Percentiles rank a stretch among this genome's conserved stretches.
Evolutionary conservation across 2,888 invertebrate species (phyloP).

Genomic region (Psococerastis gibbosa): DNA sequence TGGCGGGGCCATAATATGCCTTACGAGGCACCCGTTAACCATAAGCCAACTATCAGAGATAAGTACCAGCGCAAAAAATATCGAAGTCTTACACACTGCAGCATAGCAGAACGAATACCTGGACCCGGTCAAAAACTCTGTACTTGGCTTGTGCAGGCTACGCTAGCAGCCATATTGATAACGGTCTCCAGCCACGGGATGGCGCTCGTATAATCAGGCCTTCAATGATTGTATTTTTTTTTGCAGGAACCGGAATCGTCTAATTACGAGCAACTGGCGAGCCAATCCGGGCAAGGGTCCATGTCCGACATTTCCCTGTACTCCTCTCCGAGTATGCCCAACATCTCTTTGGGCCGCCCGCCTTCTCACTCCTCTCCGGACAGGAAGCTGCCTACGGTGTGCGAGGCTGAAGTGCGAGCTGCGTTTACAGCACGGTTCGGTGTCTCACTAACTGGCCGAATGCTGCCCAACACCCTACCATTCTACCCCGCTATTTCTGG

Average conservation of each 20-base stretch:
- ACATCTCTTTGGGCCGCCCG: constrained; percentile 81
- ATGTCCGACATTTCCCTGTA: constrained; percentile 61
- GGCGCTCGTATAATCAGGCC: constrained; percentile 12
- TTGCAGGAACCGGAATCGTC: constrained; percentile 51
- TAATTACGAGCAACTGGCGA: constrained; percentile 33
- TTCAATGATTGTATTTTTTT: constrained; percentile 14
- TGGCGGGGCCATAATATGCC: too few relatives aligned
- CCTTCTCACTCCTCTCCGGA: constrained; percentile 24
- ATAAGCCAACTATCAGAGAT: too few relatives aligned
- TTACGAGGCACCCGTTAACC: too few relatives aligned
- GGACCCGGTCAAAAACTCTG: too few relatives aligned
- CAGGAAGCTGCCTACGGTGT: constrained; percentile 36
- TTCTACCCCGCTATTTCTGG: constrained; percentile 48
- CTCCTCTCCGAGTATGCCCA: constrained; percentile 91
- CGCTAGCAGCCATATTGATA: too few relatives aligned
- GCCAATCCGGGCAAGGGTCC: constrained; percentile 38
- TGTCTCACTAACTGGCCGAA: constrained; percentile 43
- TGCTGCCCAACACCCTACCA: constrained; percentile 45
- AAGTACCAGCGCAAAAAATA: too few relatives aligned
- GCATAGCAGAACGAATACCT: too few relatives aligned
- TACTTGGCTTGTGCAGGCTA: too few relatives aligned
- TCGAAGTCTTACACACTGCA: too few relatives aligned
- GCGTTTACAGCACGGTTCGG: constrained; percentile 46
- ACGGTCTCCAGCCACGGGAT: too few relatives aligned
- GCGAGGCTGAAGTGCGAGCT: constrained; percentile 61